A percentile compares a stretch with the other conserved stretches of the same genome.
These are phyloP conservation scores for Sapayoa aenigma DNA, from an alignment of 2,113 vertebrate genomes.

Conservation along the genomic window DNA sequence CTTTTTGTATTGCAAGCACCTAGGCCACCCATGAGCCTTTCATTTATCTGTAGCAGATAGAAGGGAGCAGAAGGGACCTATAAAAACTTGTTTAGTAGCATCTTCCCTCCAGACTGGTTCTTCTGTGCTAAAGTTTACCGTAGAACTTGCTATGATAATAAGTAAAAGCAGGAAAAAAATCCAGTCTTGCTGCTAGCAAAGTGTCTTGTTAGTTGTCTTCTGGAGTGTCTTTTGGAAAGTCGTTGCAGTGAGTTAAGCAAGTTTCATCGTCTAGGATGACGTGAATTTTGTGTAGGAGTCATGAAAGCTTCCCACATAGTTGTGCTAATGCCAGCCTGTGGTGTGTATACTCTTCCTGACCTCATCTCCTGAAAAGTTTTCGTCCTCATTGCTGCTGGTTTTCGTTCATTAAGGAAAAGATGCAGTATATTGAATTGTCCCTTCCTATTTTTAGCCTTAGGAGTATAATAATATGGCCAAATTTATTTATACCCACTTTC, in stretches of 20 bases:
- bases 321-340: not conserved
- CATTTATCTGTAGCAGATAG: not conserved
- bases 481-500: not conserved
- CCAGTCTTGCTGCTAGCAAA: not conserved
- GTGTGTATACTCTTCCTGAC: not conserved
- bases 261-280: not conserved
- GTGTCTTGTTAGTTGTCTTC: not conserved
- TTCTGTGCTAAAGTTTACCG: not conserved
- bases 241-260: not conserved
- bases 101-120: not conserved
- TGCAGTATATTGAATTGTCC: not conserved
- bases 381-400: not conserved
- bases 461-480: not conserved
- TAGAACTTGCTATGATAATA: conserved; percentile 15
- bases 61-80: not conserved
- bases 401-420: not conserved
- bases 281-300: not conserved
- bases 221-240: not conserved
- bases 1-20: not conserved
- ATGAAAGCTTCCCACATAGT: not conserved
- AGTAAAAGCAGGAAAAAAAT: not conserved
- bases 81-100: not conserved
- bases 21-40: not conserved
- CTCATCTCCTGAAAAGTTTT: not conserved
- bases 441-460: not conserved